phyloP scores from a whole-genome alignment of 2,113 vertebrate species.

The Tautogolabrus adspersus region DNA sequence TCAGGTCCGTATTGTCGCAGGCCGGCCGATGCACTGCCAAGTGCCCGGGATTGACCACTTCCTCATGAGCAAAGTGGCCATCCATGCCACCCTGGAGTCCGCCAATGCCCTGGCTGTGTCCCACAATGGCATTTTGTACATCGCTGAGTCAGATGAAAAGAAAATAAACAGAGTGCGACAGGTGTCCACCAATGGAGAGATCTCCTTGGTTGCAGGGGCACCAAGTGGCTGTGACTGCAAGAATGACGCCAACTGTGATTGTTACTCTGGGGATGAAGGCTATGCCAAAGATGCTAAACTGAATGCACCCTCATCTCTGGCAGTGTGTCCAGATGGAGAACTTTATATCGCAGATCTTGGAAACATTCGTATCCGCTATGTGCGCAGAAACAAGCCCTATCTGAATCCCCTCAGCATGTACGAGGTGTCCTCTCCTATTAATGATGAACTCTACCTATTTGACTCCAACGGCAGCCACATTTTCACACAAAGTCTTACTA shows the following conservation, averaged over 20 bases:
- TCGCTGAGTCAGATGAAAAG: conserved; percentile 96
- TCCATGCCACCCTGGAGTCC: conserved; percentile 95
- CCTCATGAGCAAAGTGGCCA: conserved; percentile 93
- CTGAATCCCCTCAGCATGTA: conserved; percentile 95
- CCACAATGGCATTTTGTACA: conserved; percentile 93
- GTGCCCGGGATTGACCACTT: conserved; percentile 98
- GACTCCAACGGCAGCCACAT: conserved; percentile 95
- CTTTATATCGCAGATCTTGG: conserved; percentile 95
- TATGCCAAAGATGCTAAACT: conserved; percentile 97
- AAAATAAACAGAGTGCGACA: conserved; percentile 96
- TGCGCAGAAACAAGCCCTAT: conserved; percentile 94
- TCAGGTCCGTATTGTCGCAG: conserved; percentile 95
- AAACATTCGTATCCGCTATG: conserved; percentile 95
- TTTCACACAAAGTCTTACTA: conserved; percentile 95
- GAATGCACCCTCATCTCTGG: conserved; percentile 92
- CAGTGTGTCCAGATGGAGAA: conserved; percentile 93
- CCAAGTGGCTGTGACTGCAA: conserved; percentile 98
- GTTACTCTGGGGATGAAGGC: conserved; percentile 96
- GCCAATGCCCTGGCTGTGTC: conserved; percentile 94
- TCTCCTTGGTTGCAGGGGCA: conserved; percentile 93
- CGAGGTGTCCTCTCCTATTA: conserved; percentile 94
- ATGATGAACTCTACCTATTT: conserved; percentile 97
- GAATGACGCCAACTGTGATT: conserved; percentile 97
- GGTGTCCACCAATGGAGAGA: conserved; percentile 95
- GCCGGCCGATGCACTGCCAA: conserved; percentile 98